phyloP scores from a whole-genome alignment of 2,797 vertebrate genomes.

The Pampus argenteus region DNA sequence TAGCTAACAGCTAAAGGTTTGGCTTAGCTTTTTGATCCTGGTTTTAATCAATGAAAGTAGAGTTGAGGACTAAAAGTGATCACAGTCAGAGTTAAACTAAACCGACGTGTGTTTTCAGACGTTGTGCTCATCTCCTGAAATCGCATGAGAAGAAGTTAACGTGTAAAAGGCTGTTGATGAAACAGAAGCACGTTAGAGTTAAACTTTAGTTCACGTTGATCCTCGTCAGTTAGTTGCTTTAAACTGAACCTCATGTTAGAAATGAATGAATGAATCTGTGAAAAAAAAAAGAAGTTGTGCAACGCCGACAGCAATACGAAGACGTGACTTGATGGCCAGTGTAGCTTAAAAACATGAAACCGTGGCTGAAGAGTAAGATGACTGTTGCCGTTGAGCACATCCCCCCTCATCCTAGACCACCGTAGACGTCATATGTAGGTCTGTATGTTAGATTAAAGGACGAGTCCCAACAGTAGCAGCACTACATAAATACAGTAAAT shows the following conservation, averaged over 20 bases:
- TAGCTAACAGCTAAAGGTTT: background rate
- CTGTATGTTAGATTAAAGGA: constrained; percentile 61
- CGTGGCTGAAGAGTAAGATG: constrained; percentile 73
- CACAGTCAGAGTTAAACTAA: background rate
- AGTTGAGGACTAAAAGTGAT: background rate
- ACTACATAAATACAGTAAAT: constrained; percentile 41
- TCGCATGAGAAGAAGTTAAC: background rate
- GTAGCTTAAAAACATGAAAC: constrained; percentile 68
- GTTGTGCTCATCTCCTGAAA: constrained; percentile 58
- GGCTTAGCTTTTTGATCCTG: background rate
- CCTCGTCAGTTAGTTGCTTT: constrained; percentile 1
- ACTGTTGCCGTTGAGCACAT: constrained; percentile 82
- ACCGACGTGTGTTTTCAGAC: background rate
- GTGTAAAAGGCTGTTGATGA: background rate
- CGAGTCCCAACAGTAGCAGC: constrained; percentile 60
- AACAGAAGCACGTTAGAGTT: constrained; percentile 24
- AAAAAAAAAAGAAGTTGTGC: constrained; percentile 1
- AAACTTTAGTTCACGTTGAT: constrained; percentile 16
- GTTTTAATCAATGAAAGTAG: background rate
- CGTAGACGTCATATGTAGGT: constrained; percentile 52
- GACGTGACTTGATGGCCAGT: constrained; percentile 65
- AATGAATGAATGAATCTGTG: constrained; percentile 29
- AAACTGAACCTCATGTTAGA: constrained; percentile 27
- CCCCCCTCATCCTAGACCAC: constrained; percentile 45
- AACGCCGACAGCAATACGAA: constrained; percentile 66